Evolutionary conservation across 23 tunicate species (phyloP), one percentile per base, ranked within the genome.

Genomic region (Halocynthia aurantium): DNA sequence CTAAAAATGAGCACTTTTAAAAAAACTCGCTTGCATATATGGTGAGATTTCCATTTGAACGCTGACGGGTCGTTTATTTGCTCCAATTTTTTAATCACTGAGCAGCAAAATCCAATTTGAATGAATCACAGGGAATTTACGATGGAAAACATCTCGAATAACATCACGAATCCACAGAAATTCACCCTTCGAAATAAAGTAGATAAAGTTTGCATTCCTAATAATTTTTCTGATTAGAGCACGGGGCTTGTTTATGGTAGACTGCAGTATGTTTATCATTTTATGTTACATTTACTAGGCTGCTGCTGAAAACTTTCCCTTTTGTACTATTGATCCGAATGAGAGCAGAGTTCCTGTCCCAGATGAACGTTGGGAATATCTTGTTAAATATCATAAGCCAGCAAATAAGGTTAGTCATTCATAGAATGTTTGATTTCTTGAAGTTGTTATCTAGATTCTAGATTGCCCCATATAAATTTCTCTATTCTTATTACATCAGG

Each of bases 291-390:
- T 76, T 5, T 55, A 22, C 51, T 52, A 91, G 90, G 94, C 94
- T 8, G 53, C 91, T 61, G 99, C 99, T 7, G 99, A 95, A 74
- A 95, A 95, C 61, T 95, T 95, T 80, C 99, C 99, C n/a, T 95
- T 95, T 72, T 95, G 99, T 62, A 95, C 99, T 10, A 95, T 95
- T 81, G 99, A 95, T 78, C 99, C 99, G 1, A 95, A 95, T 75
- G 99, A 95, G 75, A 85, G 91, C 73, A 77, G 99, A 81, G 99
- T 95, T 51, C 90, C 99, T 7, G 99, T 95, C 8, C 99, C 99
- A 15, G 99, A 95, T 89, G 90, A 89, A 62, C 72, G 99, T 78
- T 95, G 95, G 91, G 92, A 85, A 50, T 84, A 64, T 74, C 65
- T 95, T 6, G 88, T 96, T 64, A 66, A 81, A 56, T 76, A 84